phyloP scores from a whole-genome alignment of 2,113 vertebrate genomes.

The Gallinago paraguaiae region DNA sequence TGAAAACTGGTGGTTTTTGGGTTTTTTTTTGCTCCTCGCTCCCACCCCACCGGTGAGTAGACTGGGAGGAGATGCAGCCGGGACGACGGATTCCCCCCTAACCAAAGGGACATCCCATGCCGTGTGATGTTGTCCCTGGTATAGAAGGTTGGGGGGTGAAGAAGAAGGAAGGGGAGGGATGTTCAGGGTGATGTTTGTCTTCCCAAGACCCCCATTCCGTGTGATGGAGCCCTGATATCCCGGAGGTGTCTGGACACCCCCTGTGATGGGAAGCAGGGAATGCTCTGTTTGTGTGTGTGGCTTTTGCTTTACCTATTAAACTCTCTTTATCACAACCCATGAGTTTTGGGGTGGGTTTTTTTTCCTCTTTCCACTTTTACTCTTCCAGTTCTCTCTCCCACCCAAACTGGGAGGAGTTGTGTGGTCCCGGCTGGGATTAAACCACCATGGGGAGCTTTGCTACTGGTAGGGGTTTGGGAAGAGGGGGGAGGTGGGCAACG shows the following conservation, averaged over 20 bases:
- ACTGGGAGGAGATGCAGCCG: not conserved
- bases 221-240: not conserved
- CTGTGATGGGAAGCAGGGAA: not conserved
- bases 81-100: not conserved
- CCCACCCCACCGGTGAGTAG: not conserved
- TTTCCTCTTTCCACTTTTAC: not conserved
- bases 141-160: not conserved
- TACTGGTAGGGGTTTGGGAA: not conserved
- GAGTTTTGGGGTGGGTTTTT: not conserved
- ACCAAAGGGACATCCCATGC: not conserved
- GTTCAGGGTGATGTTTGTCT: not conserved
- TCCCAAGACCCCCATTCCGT: not conserved
- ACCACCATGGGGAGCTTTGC: not conserved
- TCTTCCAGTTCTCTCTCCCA: not conserved
- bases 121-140: not conserved
- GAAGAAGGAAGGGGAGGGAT: not conserved
- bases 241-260: not conserved
- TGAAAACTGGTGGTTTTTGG: not conserved
- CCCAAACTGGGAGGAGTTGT: not conserved
- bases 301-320: not conserved
- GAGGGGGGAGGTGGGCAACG: rapidly evolving
- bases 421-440: not conserved
- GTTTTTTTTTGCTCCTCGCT: not conserved
- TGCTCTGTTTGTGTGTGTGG: not conserved
- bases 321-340: not conserved